Evolutionary conservation across 2,888 invertebrate genomes (phyloP).

Genomic region (Euphydryas editha): DNA sequence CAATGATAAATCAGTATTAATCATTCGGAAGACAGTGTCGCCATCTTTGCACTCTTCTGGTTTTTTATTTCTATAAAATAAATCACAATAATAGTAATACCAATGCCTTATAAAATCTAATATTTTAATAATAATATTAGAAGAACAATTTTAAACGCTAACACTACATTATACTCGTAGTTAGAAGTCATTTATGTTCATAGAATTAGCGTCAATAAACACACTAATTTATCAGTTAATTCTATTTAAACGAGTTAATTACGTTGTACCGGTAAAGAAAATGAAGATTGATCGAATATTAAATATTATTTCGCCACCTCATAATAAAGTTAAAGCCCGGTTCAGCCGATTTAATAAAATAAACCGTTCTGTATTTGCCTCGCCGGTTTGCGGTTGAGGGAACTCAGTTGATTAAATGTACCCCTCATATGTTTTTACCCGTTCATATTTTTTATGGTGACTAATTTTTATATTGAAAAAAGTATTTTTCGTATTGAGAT

Average conservation of each 20-base stretch:
- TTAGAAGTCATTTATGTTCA: too few species aligned
- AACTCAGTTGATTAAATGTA: constrained; percentile 30
- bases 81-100: too few species aligned
- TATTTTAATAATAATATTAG: too few species aligned
- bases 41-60: too few species aligned
- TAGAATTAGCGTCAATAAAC: background rate
- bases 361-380: constrained; percentile 21
- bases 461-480: constrained; percentile 5
- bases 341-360: constrained; percentile 22
- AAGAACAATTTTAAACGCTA: too few species aligned
- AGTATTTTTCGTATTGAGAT: background rate
- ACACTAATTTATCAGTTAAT: background rate
- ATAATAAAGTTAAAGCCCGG: constrained; percentile 24
- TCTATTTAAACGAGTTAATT: constrained; percentile 6
- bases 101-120: too few species aligned
- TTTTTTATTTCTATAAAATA: too few species aligned
- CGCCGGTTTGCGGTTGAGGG: constrained; percentile 15
- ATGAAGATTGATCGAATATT: constrained; percentile 29
- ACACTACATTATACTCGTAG: too few species aligned
- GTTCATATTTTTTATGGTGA: constrained; percentile 14
- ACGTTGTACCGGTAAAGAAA: constrained; percentile 13
- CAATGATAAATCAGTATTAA: too few species aligned
- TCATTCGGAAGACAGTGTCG: too few species aligned
- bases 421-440: constrained; percentile 19
- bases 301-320: constrained; percentile 24